Conservation (phyloP, 1,140 invertebrate species). For the Drosophila kohkoa region DNA sequence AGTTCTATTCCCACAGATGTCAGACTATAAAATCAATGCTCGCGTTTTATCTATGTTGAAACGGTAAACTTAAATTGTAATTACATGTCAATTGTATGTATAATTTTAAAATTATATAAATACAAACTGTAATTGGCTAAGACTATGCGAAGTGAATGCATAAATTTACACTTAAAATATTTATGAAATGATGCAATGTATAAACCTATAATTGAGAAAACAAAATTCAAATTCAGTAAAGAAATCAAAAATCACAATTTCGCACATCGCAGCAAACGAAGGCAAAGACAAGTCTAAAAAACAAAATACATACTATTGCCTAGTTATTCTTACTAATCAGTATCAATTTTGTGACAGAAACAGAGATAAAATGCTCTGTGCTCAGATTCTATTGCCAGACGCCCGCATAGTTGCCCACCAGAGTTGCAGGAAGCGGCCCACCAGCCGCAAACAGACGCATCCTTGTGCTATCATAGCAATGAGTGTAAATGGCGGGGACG, state of each 20-base stretch:
- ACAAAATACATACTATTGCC: constrained; percentile 40
- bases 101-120: constrained; percentile 60
- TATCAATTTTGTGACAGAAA: constrained; percentile 59
- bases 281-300: constrained; percentile 39
- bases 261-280: constrained; percentile 19
- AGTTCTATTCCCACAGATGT: constrained; percentile 75
- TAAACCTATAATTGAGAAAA: constrained; percentile 49
- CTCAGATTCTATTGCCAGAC: constrained; percentile 87
- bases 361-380: neutral
- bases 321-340: constrained; percentile 61
- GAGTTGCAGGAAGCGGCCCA: constrained; percentile 94
- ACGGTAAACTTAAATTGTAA: constrained; percentile 38
- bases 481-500: constrained; percentile 97
- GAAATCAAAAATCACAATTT: constrained; percentile 51
- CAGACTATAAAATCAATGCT: constrained; percentile 78
- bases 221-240: constrained; percentile 32
- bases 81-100: constrained; percentile 29
- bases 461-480: constrained; percentile 96
- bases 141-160: constrained; percentile 46
- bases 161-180: constrained; percentile 56
- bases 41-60: constrained; percentile 51
- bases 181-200: constrained; percentile 56
- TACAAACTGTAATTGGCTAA: constrained; percentile 66
- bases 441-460: constrained; percentile 97
- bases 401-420: constrained; percentile 93